A percentile compares a stretch with the other conserved stretches of the same genome.
These are phyloP conservation scores for Boleophthalmus pectinirostris DNA, from an alignment of 2,113 vertebrate genomes.

Conservation along the genomic window DNA sequence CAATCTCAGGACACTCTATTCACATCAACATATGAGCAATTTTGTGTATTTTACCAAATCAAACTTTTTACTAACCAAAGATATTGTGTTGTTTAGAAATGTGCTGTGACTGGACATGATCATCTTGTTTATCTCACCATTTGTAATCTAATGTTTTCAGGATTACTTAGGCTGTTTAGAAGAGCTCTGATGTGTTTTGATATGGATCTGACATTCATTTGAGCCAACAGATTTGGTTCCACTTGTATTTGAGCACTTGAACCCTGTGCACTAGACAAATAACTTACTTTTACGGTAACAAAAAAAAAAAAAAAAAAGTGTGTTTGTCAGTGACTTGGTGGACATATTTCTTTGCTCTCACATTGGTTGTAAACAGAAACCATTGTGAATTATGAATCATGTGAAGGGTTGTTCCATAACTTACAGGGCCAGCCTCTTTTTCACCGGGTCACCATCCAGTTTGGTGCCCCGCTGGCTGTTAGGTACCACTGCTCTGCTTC, in stretches of 20 bases:
- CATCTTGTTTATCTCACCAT: background rate
- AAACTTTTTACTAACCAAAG: background rate
- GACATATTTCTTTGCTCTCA: background rate
- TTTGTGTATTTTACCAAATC: background rate
- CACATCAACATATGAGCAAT: background rate
- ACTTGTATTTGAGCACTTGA: background rate
- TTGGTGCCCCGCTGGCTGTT: slow-evolving; percentile 41
- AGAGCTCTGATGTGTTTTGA: background rate
- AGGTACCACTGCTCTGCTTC: slow-evolving; percentile 63
- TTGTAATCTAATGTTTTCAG: background rate
- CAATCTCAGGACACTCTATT: background rate
- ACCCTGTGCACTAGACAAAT: background rate
- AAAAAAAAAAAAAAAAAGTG: background rate
- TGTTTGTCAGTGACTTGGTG: background rate
- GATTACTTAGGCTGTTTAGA: background rate
- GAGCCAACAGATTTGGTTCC: background rate
- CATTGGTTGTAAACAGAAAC: background rate
- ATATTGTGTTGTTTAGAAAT: background rate
- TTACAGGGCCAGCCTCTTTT: background rate
- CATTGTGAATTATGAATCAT: background rate
- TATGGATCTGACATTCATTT: background rate
- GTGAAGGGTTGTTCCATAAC: background rate
- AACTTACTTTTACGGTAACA: background rate
- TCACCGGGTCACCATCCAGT: background rate
- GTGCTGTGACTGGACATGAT: slow-evolving; percentile 1